Percentiles rank a stretch among this genome's conserved stretches.
phyloP scores from a whole-genome alignment of 2,888 invertebrate genomes.

The Tyria jacobaeae region DNA sequence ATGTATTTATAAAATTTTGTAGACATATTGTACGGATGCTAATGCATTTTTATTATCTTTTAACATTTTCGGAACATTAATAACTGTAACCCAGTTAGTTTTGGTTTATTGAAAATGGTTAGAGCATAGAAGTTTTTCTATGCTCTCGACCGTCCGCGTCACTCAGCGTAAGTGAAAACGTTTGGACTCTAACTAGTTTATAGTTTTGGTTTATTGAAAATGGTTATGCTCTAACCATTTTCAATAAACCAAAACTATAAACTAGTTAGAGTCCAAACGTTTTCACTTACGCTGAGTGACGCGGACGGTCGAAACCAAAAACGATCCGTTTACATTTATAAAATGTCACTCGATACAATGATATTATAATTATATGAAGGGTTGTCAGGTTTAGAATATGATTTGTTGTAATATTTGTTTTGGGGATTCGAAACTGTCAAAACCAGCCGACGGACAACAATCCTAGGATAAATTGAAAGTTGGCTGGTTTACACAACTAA shows the following conservation, averaged over 20 bases:
- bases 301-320: neutral
- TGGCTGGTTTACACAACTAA: slow-evolving; percentile 31
- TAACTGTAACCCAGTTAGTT: too few relatives aligned
- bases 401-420: slow-evolving; percentile 23
- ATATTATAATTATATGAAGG: slow-evolving; percentile 29
- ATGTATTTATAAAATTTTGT: too few relatives aligned
- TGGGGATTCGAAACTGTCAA: slow-evolving; percentile 27
- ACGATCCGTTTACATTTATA: slow-evolving; percentile 1
- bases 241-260: neutral
- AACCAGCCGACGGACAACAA: slow-evolving; percentile 18
- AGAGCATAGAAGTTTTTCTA: too few relatives aligned
- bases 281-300: neutral
- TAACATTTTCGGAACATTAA: too few relatives aligned
- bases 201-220: neutral
- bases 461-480: slow-evolving; percentile 36
- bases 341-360: slow-evolving; percentile 33
- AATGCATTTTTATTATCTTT: too few relatives aligned
- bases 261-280: neutral
- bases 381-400: slow-evolving; percentile 11
- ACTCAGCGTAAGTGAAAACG: neutral
- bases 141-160: neutral
- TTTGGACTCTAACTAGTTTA: neutral
- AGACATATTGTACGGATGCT: too few relatives aligned
- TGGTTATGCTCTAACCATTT: too few relatives aligned
- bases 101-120: neutral